Conservation (phyloP, 2,797 vertebrate species). For the Coendou prehensilis region DNA sequence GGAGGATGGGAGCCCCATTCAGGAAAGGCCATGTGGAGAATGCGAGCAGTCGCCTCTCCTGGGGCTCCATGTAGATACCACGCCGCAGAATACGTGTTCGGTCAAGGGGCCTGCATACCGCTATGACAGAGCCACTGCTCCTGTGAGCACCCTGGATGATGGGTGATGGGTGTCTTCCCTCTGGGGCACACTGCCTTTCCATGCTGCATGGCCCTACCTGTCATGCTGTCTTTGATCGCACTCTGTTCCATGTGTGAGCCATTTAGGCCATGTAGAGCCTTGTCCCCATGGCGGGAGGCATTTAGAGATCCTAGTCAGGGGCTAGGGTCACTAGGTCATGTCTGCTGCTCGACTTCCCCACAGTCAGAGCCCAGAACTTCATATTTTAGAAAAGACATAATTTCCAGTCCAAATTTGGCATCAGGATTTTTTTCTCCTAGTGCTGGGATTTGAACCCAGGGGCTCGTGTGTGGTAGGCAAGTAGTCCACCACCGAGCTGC, state of each 20-base stretch:
- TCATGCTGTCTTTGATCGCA: background rate
- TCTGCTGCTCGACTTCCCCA: background rate
- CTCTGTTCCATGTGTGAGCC: no score
- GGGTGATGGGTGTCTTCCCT: background rate
- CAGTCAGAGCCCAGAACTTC: background rate
- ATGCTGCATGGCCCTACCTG: no score
- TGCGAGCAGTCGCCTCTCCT: background rate
- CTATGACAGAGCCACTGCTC: background rate
- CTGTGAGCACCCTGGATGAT: background rate
- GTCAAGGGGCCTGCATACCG: no score
- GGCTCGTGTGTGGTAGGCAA: background rate
- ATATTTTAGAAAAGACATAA: background rate
- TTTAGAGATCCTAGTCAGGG: background rate
- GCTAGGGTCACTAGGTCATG: background rate
- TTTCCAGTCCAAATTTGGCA: background rate
- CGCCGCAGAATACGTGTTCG: accelerated
- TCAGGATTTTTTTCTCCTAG: background rate
- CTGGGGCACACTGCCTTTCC: accelerated
- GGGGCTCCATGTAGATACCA: background rate
- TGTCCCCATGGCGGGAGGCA: background rate
- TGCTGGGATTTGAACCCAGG: background rate
- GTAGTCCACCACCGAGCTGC: background rate
- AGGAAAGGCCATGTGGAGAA: background rate
- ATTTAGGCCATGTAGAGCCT: background rate
- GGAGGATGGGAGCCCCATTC: background rate